Base-by-base conservation (phyloP, 2,888 invertebrate species). In the Hybos culiciformis region DNA sequence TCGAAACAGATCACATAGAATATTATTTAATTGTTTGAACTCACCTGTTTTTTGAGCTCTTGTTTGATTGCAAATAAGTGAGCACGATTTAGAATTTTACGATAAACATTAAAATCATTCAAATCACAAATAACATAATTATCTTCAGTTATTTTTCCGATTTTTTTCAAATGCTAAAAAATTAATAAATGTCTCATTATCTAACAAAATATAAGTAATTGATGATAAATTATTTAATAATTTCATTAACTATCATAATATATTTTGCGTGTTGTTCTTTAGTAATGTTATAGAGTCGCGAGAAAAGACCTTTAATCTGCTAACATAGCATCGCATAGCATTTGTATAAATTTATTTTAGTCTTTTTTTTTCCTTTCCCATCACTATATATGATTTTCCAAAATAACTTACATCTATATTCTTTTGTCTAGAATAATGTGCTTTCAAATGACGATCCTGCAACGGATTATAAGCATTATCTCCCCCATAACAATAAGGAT, bases 51-150 rank as follows among this genome's bases (percentile, higher is more conserved):
- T n/a, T 52, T 54, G 7, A 58, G 48, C 20, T 60, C 59, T 39
- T 56, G 58, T 44, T 72, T 68, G 44, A 76, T 70, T 42, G 68
- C 62, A 43, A 73, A 73, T 59, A 74, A 67, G 48, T 72, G 72
- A 15, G 69, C 68, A 46, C 72, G 71, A 49, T 73, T 72, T 41
- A 78, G 57, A 50, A 73, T 74, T 49, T 72, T 70, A 42, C 78
- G 70, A 61, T 77, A 77, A 48, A 73, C 70, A 54, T 78, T 79
- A 56, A 78, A 78, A 51, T 78, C 77, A 47, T 72, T 73, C 15
- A 78, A 57, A 2, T 73, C 71, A 55, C 79, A 79, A 2, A 77
- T 70, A 0, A 78, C 77, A 41, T 76, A 67, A 2, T 74, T 73
- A 18, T 74, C 68, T 14, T 68, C 62, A 0, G 77, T 76, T 47